Conservation (phyloP, 2,797 vertebrate genomes). For the Anguilla marmorata region DNA sequence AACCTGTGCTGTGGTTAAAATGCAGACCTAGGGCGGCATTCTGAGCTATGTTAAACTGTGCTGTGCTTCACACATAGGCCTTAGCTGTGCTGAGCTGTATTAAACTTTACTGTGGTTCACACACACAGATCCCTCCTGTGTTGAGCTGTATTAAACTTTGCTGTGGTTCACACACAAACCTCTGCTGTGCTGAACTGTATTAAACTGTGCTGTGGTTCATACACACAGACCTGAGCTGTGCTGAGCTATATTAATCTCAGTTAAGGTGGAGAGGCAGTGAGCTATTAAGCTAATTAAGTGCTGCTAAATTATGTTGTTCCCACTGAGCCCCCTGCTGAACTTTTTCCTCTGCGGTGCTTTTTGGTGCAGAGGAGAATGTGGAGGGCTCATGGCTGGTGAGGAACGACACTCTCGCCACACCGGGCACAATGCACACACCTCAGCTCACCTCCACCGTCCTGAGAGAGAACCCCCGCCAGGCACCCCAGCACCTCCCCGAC, state of each 20-base stretch:
- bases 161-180: no score
- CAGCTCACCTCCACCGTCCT: constrained; percentile 96
- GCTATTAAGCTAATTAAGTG: background rate
- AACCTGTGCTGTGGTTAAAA: no score
- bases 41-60: no score
- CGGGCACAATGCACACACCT: constrained; percentile 88
- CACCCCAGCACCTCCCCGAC: constrained; percentile 93
- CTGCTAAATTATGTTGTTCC: background rate
- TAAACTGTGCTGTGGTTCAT: background rate
- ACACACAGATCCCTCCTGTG: no score
- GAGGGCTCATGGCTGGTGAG: constrained; percentile 94
- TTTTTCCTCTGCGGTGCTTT: constrained; percentile 34
- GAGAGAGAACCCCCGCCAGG: constrained; percentile 87
- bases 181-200: no score
- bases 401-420: constrained; percentile 90
- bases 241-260: background rate
- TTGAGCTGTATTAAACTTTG: no score
- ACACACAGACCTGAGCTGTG: background rate
- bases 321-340: background rate
- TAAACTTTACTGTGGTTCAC: background rate
- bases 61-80: no score
- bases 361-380: constrained; percentile 83
- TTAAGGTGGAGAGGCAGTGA: background rate
- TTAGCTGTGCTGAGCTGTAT: background rate
- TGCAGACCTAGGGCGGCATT: no score